A percentile compares a stretch with the other conserved stretches of the same genome.
phyloP scores from a whole-genome alignment of 1,140 invertebrate genomes.

The Sipha flava region DNA sequence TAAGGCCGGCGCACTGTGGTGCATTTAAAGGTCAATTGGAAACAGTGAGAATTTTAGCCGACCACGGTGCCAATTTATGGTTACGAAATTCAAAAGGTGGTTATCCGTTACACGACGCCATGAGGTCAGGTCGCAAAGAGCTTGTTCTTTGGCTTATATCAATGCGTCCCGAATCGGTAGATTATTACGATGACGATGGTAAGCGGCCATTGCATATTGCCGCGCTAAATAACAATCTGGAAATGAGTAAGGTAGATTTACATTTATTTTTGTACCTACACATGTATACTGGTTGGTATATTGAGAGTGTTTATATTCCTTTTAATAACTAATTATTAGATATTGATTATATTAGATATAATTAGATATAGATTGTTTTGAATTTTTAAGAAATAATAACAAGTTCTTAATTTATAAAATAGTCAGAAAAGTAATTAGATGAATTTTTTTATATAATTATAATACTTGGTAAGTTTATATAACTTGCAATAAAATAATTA shows the following conservation, averaged over 20 bases:
- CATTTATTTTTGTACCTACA: not conserved
- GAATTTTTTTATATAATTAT: no score
- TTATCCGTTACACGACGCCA: conserved; percentile 88
- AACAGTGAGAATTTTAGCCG: conserved; percentile 64
- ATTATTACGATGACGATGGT: conserved; percentile 85
- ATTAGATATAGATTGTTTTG: no score
- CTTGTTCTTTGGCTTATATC: conserved; percentile 77
- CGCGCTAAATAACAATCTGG: conserved; percentile 86
- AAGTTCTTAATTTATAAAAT: no score
- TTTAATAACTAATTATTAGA: no score
- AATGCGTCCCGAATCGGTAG: conserved; percentile 71
- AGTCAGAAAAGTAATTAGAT: no score
- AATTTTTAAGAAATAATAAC: no score
- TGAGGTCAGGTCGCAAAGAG: conserved; percentile 79
- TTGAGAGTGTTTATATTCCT: not conserved
- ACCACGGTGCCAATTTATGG: conserved; percentile 83
- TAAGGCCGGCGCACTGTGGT: conserved; percentile 70
- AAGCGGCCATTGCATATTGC: conserved; percentile 88
- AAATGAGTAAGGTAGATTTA: conserved; percentile 68
- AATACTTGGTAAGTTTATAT: no score
- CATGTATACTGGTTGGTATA: not conserved
- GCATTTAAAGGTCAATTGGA: conserved; percentile 92
- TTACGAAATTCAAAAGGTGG: conserved; percentile 84
- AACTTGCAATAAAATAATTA: no score
- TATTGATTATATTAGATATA: no score